phyloP scores from a whole-genome alignment of 1,140 invertebrate species.

The Apis florea region DNA sequence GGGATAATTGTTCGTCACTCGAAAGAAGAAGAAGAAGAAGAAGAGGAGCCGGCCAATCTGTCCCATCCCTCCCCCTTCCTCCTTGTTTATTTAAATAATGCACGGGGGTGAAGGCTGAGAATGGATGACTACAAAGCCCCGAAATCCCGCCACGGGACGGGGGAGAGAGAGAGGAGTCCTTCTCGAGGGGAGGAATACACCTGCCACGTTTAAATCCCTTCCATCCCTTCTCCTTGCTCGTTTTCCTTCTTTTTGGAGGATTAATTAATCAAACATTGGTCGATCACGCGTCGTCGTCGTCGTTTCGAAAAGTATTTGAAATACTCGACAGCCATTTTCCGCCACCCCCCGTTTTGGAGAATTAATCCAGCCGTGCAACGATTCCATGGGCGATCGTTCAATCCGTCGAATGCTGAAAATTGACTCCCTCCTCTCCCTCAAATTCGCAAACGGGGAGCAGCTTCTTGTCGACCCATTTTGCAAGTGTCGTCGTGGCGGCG shows the following conservation, averaged over 20 bases:
- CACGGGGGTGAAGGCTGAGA: conserved; percentile 64
- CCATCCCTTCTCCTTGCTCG: neutral
- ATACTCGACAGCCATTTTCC: too few relatives aligned
- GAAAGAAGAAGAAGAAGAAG: conserved; percentile 42
- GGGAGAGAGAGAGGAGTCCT: neutral
- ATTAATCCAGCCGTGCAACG: conserved; percentile 44
- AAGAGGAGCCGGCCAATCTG: conserved; percentile 71
- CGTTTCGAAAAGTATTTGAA: too few relatives aligned
- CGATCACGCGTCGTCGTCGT: too few relatives aligned
- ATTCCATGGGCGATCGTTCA: conserved; percentile 37
- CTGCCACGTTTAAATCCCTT: conserved; percentile 57
- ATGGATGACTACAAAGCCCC: conserved; percentile 79
- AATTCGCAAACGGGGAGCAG: conserved; percentile 51
- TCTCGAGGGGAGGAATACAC: conserved; percentile 65
- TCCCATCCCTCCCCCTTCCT: conserved; percentile 34
- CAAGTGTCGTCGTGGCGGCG: conserved; percentile 80
- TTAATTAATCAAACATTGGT: too few relatives aligned
- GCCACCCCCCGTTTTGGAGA: neutral
- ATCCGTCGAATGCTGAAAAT: conserved; percentile 41
- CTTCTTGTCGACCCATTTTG: conserved; percentile 80
- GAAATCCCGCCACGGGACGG: conserved; percentile 69
- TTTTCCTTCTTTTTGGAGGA: too few relatives aligned
- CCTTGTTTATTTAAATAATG: conserved; percentile 81
- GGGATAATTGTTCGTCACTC: conserved; percentile 79
- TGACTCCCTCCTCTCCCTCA: conserved; percentile 34